These are phyloP conservation scores for Acheta domesticus DNA, from an alignment of 2,888 invertebrate genomes.

Conservation along the genomic window DNA sequence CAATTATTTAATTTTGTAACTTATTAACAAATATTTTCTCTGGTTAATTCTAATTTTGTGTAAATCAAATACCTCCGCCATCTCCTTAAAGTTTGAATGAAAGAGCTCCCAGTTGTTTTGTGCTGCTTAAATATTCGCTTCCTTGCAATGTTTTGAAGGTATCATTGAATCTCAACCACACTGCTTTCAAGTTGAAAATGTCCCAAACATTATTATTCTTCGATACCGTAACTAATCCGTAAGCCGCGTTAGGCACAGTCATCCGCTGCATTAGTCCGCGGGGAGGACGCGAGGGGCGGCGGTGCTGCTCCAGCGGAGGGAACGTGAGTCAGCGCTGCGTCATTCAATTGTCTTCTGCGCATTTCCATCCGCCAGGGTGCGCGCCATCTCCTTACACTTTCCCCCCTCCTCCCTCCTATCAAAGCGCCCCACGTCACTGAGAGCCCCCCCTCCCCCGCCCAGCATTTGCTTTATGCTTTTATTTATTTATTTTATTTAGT, in stretches of 20 bases:
- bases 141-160: background rate
- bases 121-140: background rate
- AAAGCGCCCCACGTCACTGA: background rate
- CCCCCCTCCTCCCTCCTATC: rapidly evolving
- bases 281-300: no score
- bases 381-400: background rate
- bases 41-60: background rate
- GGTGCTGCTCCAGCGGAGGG: background rate
- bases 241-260: no score
- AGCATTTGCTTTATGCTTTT: no score
- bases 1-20: no score
- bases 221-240: background rate
- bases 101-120: no score
- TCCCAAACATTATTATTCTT: background rate
- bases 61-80: background rate
- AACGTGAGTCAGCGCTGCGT: background rate
- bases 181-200: background rate
- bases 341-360: conserved; percentile 7
- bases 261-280: no score
- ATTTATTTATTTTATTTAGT: no score
- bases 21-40: no score
- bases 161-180: background rate
- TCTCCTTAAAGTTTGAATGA: background rate
- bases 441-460: background rate
- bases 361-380: background rate